A percentile compares a stretch with the other conserved stretches of the same genome.
These are phyloP conservation scores for Zoanthus gigantus DNA, from an alignment of 92 coral and sea anemone species.

Conservation along the genomic window DNA sequence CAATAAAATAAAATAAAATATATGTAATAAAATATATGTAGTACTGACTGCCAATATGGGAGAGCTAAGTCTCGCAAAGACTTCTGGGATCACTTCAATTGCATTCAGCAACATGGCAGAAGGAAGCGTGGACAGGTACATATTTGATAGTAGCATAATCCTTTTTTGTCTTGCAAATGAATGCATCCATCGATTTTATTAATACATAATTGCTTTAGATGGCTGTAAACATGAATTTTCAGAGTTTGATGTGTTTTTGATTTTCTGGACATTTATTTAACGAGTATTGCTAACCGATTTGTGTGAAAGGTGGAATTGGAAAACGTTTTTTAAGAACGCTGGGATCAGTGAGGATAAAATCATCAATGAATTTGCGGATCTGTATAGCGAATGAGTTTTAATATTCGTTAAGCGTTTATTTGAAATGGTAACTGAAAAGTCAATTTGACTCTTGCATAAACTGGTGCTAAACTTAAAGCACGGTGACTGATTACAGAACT, in stretches of 20 bases:
- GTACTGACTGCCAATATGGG: neutral
- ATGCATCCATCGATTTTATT: constrained; percentile 1
- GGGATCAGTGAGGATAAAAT: constrained; percentile 3
- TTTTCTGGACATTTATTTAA: neutral
- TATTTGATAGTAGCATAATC: constrained; percentile 6
- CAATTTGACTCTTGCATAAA: neutral
- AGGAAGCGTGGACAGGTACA: constrained; percentile 6
- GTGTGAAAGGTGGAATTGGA: neutral
- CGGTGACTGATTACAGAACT: neutral
- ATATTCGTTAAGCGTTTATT: neutral
- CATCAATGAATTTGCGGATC: neutral
- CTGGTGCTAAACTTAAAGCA: neutral
- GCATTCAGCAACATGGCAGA: neutral
- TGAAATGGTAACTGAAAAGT: neutral
- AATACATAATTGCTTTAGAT: neutral
- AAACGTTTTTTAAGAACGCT: neutral
- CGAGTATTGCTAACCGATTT: neutral
- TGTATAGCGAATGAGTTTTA: neutral
- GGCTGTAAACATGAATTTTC: constrained; percentile 3
- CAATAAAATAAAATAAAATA: no score
- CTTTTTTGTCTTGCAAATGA: constrained; percentile 20
- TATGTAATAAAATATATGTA: no score
- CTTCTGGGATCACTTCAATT: constrained; percentile 5
- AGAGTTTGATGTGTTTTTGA: constrained; percentile 15
- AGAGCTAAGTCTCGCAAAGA: constrained; percentile 5